These are phyloP conservation scores for Paraplagusia blochii DNA, from an alignment of 2,113 vertebrate species.

Conservation along the genomic window DNA sequence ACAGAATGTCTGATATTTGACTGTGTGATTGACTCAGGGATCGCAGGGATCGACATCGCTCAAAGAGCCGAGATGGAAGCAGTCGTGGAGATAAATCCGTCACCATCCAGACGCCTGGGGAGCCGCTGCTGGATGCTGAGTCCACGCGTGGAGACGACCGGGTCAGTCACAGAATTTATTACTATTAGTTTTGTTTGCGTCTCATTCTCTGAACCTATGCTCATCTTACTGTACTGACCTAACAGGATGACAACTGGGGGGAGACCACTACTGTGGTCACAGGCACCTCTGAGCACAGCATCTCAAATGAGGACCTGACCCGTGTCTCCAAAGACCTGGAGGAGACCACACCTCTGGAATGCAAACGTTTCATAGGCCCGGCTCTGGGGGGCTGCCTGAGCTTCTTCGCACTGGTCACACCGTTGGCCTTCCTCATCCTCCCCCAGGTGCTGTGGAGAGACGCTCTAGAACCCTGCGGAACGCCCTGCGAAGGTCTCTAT, in stretches of 20 bases:
- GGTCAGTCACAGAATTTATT: constrained; percentile 61
- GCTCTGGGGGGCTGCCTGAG: constrained; percentile 80
- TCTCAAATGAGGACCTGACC: constrained; percentile 91
- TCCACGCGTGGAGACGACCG: constrained; percentile 90
- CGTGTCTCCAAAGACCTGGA: constrained; percentile 91
- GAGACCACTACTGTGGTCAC: constrained; percentile 93
- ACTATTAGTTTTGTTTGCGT: not conserved
- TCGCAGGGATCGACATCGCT: constrained; percentile 86
- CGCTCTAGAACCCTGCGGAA: constrained; percentile 82
- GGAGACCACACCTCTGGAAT: constrained; percentile 86
- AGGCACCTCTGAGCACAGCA: constrained; percentile 90
- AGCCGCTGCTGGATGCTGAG: constrained; percentile 90
- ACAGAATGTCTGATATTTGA: no score
- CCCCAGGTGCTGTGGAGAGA: constrained; percentile 88
- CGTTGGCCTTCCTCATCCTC: constrained; percentile 87
- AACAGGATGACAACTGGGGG: constrained; percentile 93
- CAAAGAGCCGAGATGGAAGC: constrained; percentile 86
- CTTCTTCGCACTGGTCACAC: constrained; percentile 85
- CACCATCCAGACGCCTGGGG: constrained; percentile 93
- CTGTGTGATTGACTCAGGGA: constrained; percentile 70
- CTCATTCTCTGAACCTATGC: not conserved
- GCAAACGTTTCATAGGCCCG: constrained; percentile 83
- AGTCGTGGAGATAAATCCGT: constrained; percentile 92
- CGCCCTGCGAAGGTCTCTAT: constrained; percentile 90
- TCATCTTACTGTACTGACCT: fast-evolving